Percentiles rank a stretch among this genome's conserved stretches.
phyloP scores from a whole-genome alignment of 2,888 invertebrate genomes.

The Rhamnusium bicolor region DNA sequence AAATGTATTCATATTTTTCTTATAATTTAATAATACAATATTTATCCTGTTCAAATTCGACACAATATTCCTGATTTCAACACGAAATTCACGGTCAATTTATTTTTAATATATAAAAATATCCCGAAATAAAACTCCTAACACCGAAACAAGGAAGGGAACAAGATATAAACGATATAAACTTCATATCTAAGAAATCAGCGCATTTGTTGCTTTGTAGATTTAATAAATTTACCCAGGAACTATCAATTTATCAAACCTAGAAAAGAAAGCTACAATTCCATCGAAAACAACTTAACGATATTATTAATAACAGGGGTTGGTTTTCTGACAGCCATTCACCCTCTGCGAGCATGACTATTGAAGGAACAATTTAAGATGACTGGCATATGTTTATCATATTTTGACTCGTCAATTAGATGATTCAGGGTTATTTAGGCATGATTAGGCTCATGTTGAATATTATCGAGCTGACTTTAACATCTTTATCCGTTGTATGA shows the following conservation, averaged over 20 bases:
- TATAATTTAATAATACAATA: too few relatives aligned
- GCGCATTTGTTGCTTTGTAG: constrained; percentile 33
- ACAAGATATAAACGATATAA: background rate
- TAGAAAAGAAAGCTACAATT: constrained; percentile 26
- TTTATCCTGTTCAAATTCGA: background rate
- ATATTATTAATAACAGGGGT: constrained; percentile 43
- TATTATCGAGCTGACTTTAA: constrained; percentile 29
- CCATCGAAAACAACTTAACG: constrained; percentile 46
- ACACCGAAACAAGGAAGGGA: background rate
- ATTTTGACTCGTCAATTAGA: constrained; percentile 43
- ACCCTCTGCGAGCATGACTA: constrained; percentile 23
- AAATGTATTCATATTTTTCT: background rate
- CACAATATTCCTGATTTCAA: background rate
- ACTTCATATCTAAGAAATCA: constrained; percentile 1
- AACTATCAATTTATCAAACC: constrained; percentile 36
- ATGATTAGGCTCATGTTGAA: constrained; percentile 19
- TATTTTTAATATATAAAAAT: constrained; percentile 22
- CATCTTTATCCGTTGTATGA: constrained; percentile 11
- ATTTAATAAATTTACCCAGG: constrained; percentile 34
- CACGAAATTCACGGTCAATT: constrained; percentile 9
- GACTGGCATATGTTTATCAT: constrained; percentile 51
- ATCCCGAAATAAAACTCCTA: background rate
- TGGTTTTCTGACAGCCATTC: constrained; percentile 46
- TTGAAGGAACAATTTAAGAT: constrained; percentile 41
- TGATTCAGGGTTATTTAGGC: constrained; percentile 37